A percentile compares a stretch with the other conserved stretches of the same genome.
Conservation (phyloP, 2,113 vertebrate genomes). For the Prinia subflava region DNA sequence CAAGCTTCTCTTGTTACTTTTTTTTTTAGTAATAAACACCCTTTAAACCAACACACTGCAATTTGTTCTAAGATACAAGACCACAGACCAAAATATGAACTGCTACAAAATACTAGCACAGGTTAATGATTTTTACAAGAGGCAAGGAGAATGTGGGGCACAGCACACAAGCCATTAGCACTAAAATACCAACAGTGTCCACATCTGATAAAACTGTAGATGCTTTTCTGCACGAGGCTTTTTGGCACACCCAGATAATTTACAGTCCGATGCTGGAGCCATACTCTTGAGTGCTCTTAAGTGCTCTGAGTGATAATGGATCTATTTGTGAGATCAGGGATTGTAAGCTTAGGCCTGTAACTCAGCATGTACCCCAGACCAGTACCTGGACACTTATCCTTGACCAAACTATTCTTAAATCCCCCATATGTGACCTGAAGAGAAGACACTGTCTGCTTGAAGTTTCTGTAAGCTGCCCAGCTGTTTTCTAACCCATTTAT, state of each 20-base stretch:
- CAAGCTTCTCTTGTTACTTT: background rate
- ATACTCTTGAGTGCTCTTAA: constrained; percentile 32
- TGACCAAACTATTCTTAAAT: background rate
- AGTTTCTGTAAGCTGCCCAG: background rate
- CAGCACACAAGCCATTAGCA: background rate
- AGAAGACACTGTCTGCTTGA: background rate
- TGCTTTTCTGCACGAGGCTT: background rate
- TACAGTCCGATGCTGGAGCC: background rate
- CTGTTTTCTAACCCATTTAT: background rate
- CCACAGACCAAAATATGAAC: background rate
- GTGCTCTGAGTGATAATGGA: constrained; percentile 33
- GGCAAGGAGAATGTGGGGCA: background rate
- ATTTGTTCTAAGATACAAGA: background rate
- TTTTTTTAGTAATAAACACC: background rate
- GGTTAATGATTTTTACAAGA: background rate
- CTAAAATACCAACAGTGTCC: background rate
- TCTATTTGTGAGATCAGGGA: background rate
- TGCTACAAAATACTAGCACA: background rate
- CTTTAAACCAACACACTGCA: background rate
- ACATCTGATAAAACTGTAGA: background rate
- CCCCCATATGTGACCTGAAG: background rate
- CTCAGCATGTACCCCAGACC: background rate
- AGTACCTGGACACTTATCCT: background rate
- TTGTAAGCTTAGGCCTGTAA: background rate
- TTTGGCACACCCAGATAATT: constrained; percentile 30